Evolutionary conservation across 2,113 vertebrate species (phyloP).

Genomic region (Tachysurus vachellii): DNA sequence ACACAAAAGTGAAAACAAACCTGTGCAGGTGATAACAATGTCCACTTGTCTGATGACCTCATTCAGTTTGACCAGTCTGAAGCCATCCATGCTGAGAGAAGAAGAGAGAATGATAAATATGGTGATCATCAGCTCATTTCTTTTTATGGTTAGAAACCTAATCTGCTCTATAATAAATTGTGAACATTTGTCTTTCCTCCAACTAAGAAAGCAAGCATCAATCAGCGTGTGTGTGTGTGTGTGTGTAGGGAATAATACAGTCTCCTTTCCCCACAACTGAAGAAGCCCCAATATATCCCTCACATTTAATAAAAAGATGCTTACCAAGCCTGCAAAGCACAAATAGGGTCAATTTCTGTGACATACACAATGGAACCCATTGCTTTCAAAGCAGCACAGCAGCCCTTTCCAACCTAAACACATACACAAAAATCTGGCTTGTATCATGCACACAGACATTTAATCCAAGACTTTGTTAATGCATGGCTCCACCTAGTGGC

Average conservation of each 20-base stretch:
- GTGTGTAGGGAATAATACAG: background rate
- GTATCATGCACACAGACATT: background rate
- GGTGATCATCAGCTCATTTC: background rate
- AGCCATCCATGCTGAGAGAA: constrained; percentile 92
- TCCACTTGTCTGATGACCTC: constrained; percentile 97
- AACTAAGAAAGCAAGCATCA: background rate
- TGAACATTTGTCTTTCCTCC: background rate
- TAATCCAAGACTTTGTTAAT: background rate
- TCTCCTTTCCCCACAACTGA: background rate
- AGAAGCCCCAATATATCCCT: background rate
- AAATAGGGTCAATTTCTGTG: constrained; percentile 98
- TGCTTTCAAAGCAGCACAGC: constrained; percentile 93
- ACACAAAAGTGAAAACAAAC: constrained; percentile 62
- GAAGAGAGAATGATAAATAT: constrained; percentile 15
- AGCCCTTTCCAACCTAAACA: constrained; percentile 91
- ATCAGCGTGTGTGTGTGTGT: background rate
- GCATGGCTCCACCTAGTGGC: constrained; percentile 44
- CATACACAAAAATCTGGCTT: background rate
- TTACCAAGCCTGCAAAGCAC: constrained; percentile 96
- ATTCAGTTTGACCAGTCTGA: constrained; percentile 93
- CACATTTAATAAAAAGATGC: constrained; percentile 42
- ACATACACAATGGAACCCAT: constrained; percentile 98
- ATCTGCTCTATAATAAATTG: background rate
- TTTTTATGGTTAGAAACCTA: too few species aligned
- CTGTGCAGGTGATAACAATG: constrained; percentile 98